These are phyloP conservation scores for Drosophila lacertosa DNA, from an alignment of 1,140 invertebrate genomes.

Conservation along the genomic window DNA sequence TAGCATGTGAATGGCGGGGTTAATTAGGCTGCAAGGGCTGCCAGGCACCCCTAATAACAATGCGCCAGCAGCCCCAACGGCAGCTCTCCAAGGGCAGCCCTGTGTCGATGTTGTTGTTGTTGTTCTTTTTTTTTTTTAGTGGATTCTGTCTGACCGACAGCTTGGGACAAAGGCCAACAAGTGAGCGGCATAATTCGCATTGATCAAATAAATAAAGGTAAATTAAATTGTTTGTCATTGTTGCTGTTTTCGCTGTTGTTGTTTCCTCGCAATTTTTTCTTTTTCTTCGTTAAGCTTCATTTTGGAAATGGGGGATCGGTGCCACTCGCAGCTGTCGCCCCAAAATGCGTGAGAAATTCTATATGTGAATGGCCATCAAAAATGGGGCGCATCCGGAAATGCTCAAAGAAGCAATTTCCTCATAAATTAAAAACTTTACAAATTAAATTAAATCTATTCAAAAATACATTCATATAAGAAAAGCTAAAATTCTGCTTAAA, in stretches of 20 bases:
- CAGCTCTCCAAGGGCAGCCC: conserved; percentile 9
- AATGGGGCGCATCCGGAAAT: conserved; percentile 9
- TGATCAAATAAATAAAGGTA: conserved; percentile 46
- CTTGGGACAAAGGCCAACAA: conserved; percentile 28
- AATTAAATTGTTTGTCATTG: conserved; percentile 38
- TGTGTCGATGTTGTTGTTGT: not conserved
- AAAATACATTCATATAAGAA: not conserved
- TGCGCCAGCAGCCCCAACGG: conserved; percentile 2
- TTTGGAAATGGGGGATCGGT: not conserved
- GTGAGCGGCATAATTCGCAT: conserved; percentile 23
- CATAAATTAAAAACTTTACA: not conserved
- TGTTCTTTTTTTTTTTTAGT: not conserved
- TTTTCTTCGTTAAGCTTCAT: not conserved
- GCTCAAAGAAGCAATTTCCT: not conserved
- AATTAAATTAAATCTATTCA: not conserved
- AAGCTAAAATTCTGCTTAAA: too few relatives aligned
- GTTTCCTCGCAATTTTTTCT: not conserved
- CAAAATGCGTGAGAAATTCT: conserved; percentile 4
- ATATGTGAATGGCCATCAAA: not conserved
- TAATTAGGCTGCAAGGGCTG: conserved; percentile 62
- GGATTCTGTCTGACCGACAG: conserved; percentile 12
- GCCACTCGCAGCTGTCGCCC: not conserved
- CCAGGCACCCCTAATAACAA: conserved; percentile 4
- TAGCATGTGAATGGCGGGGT: conserved; percentile 60
- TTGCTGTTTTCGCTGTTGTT: conserved; percentile 13